Base-by-base conservation (phyloP, 2,888 invertebrate species). In the Girardia tigrina region DNA sequence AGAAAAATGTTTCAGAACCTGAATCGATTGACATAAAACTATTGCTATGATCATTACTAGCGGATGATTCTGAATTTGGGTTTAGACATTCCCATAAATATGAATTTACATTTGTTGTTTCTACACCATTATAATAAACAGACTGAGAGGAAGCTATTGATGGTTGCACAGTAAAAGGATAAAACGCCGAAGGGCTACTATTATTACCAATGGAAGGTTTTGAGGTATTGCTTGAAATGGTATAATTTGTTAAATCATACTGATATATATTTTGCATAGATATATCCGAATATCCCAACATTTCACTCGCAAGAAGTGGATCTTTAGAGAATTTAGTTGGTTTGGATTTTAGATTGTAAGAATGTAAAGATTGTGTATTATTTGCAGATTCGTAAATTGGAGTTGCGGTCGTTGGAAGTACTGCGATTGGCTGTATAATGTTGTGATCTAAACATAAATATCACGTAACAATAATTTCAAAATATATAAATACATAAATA, bases 141-240 rank as follows among this genome's bases (percentile, higher is more conserved):
- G 56, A 56, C 23, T 56, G 56, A 12, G 56, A 56, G 4, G 56
- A 6, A 56, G 56, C 56, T 6, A 4, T 56, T 20, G n/a, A 20
- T 2, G 56, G 23, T 12, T 56, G 56, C 56, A 56, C 23, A 56
- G 56, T 56, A n/a, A 56, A 56, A 12, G 56, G 56, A 56, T 56
- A 56, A 56, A 56, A 56, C 4, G 56, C 56, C 23, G 56, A 56
- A 6, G 56, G 56, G n/a, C 56, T 56, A 56, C 23, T 56, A 56
- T 56, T 56, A n/a, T n/a, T 56, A 4, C 56, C 56, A 56, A 56
- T 56, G n/a, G 56, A 56, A 56, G 56, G 56, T n/a, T 56, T 56
- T 16, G 56, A 4, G 6, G 56, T 56, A 56, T 56, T 56, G 23
- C 23, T 56, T 56, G 56, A 56, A 20, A 12, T 6, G n/a, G n/a